Percentiles rank a stretch among this genome's conserved stretches.
These are phyloP conservation scores for Mohoua ochrocephala DNA, from an alignment of 2,113 vertebrate genomes.

Conservation along the genomic window DNA sequence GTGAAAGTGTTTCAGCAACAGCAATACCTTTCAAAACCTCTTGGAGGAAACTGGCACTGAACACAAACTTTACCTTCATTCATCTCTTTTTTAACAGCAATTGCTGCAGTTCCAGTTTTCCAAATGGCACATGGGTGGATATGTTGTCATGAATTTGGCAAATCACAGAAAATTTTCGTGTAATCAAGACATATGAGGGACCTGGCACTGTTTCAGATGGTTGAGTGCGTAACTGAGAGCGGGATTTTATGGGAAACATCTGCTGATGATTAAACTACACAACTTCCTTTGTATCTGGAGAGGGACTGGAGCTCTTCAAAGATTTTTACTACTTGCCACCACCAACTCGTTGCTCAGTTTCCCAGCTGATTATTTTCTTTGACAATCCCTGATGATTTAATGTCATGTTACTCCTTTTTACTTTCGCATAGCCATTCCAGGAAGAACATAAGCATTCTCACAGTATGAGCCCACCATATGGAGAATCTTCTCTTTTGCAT, in stretches of 20 bases:
- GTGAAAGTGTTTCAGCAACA: background rate
- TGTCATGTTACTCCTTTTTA: background rate
- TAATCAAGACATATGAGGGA: background rate
- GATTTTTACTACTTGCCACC: background rate
- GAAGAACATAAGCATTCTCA: background rate
- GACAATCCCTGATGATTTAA: background rate
- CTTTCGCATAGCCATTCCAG: background rate
- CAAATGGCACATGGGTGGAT: background rate
- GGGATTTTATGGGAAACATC: background rate
- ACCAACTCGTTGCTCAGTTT: background rate
- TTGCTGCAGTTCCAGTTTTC: background rate
- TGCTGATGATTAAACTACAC: background rate
- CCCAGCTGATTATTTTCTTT: background rate
- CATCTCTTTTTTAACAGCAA: background rate
- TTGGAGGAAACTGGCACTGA: background rate
- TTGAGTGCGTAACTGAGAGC: background rate
- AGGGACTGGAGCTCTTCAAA: background rate
- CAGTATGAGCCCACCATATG: background rate
- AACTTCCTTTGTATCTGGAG: background rate
- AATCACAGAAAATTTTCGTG: background rate
- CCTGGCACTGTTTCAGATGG: background rate
- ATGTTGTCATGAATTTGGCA: background rate
- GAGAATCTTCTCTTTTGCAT: background rate
- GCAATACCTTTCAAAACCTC: background rate
- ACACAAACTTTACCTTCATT: background rate